Base-by-base conservation (phyloP, 2,797 vertebrate genomes). In the Phrynocephalus vlangalii region DNA sequence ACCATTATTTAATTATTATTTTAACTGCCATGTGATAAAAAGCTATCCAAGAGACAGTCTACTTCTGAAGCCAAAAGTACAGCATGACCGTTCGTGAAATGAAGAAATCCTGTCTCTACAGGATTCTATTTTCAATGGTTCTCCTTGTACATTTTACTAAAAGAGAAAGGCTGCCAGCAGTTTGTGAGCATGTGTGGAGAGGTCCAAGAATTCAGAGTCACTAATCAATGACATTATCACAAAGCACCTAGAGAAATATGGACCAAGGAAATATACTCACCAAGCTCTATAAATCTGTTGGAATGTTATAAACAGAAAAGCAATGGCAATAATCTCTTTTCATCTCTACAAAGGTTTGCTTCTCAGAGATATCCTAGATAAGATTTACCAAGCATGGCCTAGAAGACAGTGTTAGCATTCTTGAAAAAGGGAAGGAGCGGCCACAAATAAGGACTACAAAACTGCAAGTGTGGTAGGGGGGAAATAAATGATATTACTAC, bases 141-240 rank as follows among this genome's bases (percentile, higher is more conserved):
- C 70, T 90, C 90, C 22, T 9, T 9, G 70, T 80, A 3, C 1
- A 84, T 83, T 89, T 84, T 88, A 13, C 90, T 38, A 89, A 68
- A 84, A 87, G 10, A 68, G 72, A 1, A 75, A 60, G 11, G 6
- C 79, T 86, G 84, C 82, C 84, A 89, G 82, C 84, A 89, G 82
- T 80, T 84, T 87, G 76, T 84, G 76, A 87, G 71, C 6, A 15
- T 81, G 2, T 86, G 44, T 75, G 5, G 33, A 77, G 79, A 88
- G 10, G 44, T 88, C 3, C 10, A 89, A 89, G 77, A 0, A 81
- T 82, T 91, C 15, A 60, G 87, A 86, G 3, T 52, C 81, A 90
- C 77, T 89, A 81, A 86, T 79, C 50, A 86, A 91, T 89, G 90
- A 0, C 15, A 85, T 81, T 48, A 67, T 88, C n/a, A 91, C 44